Evolutionary conservation across 2,888 invertebrate genomes (phyloP), one percentile per base, ranked within the genome.

Genomic region (Tryphoninae sp.): DNA sequence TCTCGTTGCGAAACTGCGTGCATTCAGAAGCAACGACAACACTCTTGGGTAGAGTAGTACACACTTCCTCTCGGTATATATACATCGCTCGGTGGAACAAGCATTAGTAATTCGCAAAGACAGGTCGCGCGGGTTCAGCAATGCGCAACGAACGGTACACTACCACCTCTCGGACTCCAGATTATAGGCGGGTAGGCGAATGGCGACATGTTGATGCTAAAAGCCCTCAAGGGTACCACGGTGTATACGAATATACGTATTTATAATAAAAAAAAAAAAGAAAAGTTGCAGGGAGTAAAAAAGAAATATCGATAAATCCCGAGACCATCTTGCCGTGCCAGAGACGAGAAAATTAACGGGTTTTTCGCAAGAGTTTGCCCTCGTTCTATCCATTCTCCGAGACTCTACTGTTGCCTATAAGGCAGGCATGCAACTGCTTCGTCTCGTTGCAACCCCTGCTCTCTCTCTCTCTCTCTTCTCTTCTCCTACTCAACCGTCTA

Each of bases 11-110:
- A 19, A 59, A 49, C 55, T 59, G 49, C 67, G 59, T 67, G 49
- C 51, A 59, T 26, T 49, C 55, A 61, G 59, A 49, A 59, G 59
- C n/a, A 59, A 58, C 45, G 8, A 62, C 73, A 68, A 58, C 73
- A 69, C 72, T 76, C 23, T 22, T 33, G 53, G 33, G 65, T 13
- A 45, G 16, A 67, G 58, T 33, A 67, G 33, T 58, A n/a, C 23
- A 40, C 53, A 42, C 49, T 45, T 33, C 33, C 16, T 55, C 22
- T 40, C 16, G 58, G 58, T 71, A 72, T 78, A 59, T 73, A 64
- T 81, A 81, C 73, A 73, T 74, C 68, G 64, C 72, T 74, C 73
- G 73, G 64, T 77, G 81, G 64, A 81, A 81, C 73, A 69, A 81
- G 77, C 73, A 69, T 73, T 78, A 78, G 77, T 78, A 81, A 81